These are phyloP conservation scores for Pollicipes pollicipes DNA, from an alignment of 1,140 invertebrate genomes.

Conservation along the genomic window DNA sequence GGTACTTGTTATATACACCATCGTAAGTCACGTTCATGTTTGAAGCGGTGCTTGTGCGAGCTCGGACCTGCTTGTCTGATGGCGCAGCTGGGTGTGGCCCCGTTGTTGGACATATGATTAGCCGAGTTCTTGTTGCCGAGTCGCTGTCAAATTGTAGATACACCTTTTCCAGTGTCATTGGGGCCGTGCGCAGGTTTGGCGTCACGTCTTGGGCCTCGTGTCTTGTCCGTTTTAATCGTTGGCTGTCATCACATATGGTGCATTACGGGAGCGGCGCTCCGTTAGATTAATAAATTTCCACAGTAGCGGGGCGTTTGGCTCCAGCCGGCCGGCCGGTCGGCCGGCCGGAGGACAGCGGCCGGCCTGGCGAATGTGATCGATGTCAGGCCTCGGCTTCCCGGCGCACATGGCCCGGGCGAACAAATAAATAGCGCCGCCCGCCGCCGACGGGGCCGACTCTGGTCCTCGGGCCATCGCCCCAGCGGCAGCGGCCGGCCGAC, in stretches of 20 bases:
- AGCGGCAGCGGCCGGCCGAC: too few relatives aligned
- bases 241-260: not conserved
- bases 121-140: not conserved
- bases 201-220: not conserved
- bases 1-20: not conserved
- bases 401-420: not conserved
- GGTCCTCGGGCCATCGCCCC: not conserved
- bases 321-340: too few relatives aligned
- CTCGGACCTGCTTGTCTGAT: too few relatives aligned
- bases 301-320: not conserved
- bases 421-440: not conserved
- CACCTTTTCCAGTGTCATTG: not conserved
- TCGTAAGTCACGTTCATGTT: not conserved
- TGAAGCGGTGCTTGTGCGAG: not conserved
- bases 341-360: too few relatives aligned
- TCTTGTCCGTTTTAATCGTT: not conserved
- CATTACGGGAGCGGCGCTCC: not conserved
- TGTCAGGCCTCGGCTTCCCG: too few relatives aligned
- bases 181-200: not conserved
- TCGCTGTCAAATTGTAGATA: not conserved
- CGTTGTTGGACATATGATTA: too few relatives aligned
- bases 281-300: slow-evolving; percentile 1
- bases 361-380: too few relatives aligned
- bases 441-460: not conserved
- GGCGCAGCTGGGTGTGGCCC: not conserved